phyloP scores from a whole-genome alignment of 2,888 invertebrate genomes.

The Stomorhina lunata region DNA sequence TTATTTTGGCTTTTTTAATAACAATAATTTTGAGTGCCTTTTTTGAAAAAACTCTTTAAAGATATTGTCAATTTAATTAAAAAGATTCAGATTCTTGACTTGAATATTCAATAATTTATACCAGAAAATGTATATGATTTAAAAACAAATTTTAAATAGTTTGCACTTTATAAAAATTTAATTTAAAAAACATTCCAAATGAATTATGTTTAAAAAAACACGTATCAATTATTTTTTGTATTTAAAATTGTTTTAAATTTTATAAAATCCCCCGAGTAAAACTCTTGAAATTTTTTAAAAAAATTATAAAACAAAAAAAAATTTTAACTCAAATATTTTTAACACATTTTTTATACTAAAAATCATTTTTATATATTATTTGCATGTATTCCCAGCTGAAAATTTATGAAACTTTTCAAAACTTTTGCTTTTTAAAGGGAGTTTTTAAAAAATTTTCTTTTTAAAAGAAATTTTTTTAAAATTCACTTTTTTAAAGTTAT shows the following conservation, averaged over 20 bases:
- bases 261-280: too few species aligned
- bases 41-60: background rate
- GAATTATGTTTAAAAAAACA: background rate
- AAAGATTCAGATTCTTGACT: background rate
- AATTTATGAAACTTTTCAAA: too few species aligned
- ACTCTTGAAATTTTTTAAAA: too few species aligned
- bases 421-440: too few species aligned
- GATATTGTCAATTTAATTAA: background rate
- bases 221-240: background rate
- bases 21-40: conserved; percentile 53
- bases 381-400: too few species aligned
- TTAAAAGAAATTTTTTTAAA: too few species aligned
- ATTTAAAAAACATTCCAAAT: conserved; percentile 16
- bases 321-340: too few species aligned
- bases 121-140: background rate
- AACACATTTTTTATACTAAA: too few species aligned
- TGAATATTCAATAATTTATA: background rate
- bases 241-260: background rate
- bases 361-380: too few species aligned
- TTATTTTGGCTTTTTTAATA: conserved; percentile 23
- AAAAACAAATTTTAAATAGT: background rate
- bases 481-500: too few species aligned
- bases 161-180: background rate
- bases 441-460: too few species aligned
- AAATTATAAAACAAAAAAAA: too few species aligned